Percentiles rank a stretch among this genome's conserved stretches.
These are phyloP conservation scores for Papilio demoleus DNA, from an alignment of 2,888 invertebrate species.

Conservation along the genomic window DNA sequence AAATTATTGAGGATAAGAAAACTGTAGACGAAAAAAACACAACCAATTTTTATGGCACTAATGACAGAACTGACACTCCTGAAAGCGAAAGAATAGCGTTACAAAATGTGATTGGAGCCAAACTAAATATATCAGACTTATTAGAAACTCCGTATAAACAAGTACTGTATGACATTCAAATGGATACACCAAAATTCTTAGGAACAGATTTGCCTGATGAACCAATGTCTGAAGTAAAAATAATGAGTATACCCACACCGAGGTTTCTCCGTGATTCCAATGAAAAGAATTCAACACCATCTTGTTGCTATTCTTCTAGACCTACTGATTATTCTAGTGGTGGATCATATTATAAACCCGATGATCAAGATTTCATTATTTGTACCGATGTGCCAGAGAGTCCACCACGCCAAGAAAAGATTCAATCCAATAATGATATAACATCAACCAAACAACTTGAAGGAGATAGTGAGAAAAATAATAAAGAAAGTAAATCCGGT, in stretches of 20 bases:
- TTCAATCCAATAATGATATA: slow-evolving; percentile 42
- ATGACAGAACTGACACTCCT: slow-evolving; percentile 66
- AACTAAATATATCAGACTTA: slow-evolving; percentile 76
- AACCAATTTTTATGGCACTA: slow-evolving; percentile 54
- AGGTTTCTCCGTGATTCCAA: slow-evolving; percentile 78
- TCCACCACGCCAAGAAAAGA: slow-evolving; percentile 45
- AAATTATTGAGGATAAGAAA: background rate
- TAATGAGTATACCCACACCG: slow-evolving; percentile 83
- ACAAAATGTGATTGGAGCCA: slow-evolving; percentile 73
- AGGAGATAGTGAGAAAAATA: slow-evolving; percentile 27
- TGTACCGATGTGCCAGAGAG: slow-evolving; percentile 60
- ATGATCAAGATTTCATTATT: slow-evolving; percentile 81
- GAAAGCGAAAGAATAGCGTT: slow-evolving; percentile 70
- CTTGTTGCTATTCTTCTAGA: slow-evolving; percentile 74
- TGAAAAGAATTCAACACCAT: slow-evolving; percentile 65
- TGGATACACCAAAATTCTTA: slow-evolving; percentile 83
- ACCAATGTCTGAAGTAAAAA: slow-evolving; percentile 82
- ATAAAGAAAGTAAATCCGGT: slow-evolving; percentile 46
- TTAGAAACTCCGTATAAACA: slow-evolving; percentile 85
- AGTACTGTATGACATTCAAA: slow-evolving; percentile 72
- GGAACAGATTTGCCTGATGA: slow-evolving; percentile 72
- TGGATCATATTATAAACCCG: slow-evolving; percentile 85
- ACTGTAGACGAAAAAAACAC: slow-evolving; percentile 47
- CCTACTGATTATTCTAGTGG: slow-evolving; percentile 85
- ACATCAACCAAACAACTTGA: slow-evolving; percentile 45